These are phyloP conservation scores for Ditylenchus dipsaci DNA, from an alignment of 1,140 invertebrate genomes.

Conservation along the genomic window DNA sequence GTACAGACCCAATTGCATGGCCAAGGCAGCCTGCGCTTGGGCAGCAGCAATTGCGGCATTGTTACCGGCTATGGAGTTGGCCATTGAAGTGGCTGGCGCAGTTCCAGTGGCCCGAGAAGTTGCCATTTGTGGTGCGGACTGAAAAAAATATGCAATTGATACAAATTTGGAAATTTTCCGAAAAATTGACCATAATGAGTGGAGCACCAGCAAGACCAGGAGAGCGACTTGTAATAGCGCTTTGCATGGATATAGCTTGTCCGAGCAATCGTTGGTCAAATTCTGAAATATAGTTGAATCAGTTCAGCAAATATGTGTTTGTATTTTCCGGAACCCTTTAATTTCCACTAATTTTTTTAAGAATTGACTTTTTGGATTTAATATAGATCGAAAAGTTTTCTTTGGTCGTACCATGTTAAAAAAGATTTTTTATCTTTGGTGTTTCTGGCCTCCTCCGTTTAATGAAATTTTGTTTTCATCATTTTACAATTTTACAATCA, in stretches of 20 bases:
- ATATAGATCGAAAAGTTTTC: too few species aligned
- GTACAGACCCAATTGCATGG: background rate
- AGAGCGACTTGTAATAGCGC: slow-evolving; percentile 22
- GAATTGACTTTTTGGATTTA: too few species aligned
- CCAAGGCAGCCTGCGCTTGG: background rate
- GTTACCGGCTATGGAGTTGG: background rate
- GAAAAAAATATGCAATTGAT: background rate
- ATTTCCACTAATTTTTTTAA: too few species aligned
- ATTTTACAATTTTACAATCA: too few species aligned
- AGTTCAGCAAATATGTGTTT: background rate
- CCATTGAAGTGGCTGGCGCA: background rate
- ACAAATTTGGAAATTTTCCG: background rate
- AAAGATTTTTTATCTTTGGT: too few species aligned
- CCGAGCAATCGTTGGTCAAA: slow-evolving; percentile 31
- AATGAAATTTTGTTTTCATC: too few species aligned
- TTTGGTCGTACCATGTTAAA: too few species aligned
- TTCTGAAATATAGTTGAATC: slow-evolving; percentile 2
- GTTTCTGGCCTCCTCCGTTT: too few species aligned
- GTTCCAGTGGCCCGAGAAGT: background rate
- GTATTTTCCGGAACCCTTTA: too few species aligned
- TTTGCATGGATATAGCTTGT: slow-evolving; percentile 6
- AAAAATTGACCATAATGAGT: slow-evolving; percentile 32
- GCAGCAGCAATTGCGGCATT: background rate
- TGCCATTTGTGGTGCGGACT: background rate
- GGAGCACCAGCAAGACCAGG: slow-evolving; percentile 30